A percentile compares a stretch with the other conserved stretches of the same genome.
Evolutionary conservation across 2,888 invertebrate genomes (phyloP).

Genomic region (Hybos culiciformis): DNA sequence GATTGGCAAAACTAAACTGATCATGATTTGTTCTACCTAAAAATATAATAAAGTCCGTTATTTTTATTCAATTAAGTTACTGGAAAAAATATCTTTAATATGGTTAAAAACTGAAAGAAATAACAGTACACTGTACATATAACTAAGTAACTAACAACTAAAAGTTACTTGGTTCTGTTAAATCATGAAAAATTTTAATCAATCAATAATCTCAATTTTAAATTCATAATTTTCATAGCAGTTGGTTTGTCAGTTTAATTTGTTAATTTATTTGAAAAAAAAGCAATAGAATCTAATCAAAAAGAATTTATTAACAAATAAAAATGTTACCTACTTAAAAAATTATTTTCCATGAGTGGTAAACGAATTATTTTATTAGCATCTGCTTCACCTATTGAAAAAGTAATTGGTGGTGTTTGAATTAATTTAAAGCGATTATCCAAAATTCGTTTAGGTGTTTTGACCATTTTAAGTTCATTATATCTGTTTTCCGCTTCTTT

Average conservation of each 20-base stretch:
- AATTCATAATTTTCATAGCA: no score
- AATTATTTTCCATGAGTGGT: not conserved
- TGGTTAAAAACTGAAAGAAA: no score
- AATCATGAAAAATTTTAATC: no score
- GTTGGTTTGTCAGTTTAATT: no score
- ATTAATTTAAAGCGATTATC: slow-evolving; percentile 21
- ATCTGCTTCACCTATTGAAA: slow-evolving; percentile 12
- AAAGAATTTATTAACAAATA: no score
- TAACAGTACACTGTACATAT: no score
- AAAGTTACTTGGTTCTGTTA: no score
- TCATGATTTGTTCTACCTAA: not conserved
- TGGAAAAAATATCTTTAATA: not conserved
- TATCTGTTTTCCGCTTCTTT: slow-evolving; percentile 4
- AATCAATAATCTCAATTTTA: no score
- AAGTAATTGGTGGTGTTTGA: slow-evolving; percentile 28
- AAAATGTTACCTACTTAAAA: not conserved
- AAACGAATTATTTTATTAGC: slow-evolving; percentile 23
- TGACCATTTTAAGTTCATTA: slow-evolving; percentile 1
- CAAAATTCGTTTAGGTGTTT: slow-evolving; percentile 12
- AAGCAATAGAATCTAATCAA: no score
- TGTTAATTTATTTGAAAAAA: not conserved
- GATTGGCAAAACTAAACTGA: not conserved
- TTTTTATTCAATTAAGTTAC: not conserved
- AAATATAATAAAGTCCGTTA: not conserved
- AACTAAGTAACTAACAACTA: no score